These are phyloP conservation scores for Micronycteris hirsuta DNA, from an alignment of 2,113 vertebrate genomes.

Conservation along the genomic window DNA sequence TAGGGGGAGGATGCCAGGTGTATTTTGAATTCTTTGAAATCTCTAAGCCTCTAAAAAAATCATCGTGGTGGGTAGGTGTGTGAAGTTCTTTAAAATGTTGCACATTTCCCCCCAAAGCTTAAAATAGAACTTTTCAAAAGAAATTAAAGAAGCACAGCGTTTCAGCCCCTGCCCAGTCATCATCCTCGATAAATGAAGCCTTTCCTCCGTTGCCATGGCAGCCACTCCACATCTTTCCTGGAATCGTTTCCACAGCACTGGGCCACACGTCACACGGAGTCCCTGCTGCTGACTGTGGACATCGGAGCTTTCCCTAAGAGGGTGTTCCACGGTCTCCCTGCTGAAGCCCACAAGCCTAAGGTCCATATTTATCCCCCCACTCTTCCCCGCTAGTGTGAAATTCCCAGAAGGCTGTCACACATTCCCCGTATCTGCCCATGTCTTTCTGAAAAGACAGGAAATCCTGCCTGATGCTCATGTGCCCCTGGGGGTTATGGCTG, in stretches of 20 bases:
- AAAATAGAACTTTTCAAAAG: constrained; percentile 67
- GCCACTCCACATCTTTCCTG: too few species aligned
- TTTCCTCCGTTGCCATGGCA: not conserved
- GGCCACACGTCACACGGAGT: not conserved
- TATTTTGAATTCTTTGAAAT: constrained; percentile 70
- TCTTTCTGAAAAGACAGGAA: not conserved
- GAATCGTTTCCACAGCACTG: not conserved
- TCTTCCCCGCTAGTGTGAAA: not conserved
- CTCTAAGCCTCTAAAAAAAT: constrained; percentile 39
- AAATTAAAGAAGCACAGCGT: not conserved
- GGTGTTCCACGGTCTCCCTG: accelerated
- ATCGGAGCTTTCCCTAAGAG: accelerated
- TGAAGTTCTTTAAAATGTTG: not conserved
- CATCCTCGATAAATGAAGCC: not conserved
- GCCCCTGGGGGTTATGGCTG: not conserved
- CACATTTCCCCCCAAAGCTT: constrained; percentile 2
- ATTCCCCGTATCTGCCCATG: not conserved
- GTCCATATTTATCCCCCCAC: too few species aligned
- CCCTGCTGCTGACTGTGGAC: not conserved
- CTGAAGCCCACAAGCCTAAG: not conserved
- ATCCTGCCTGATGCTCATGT: not conserved
- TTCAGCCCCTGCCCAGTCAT: accelerated
- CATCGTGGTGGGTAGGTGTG: constrained; percentile 42
- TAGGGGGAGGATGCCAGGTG: not conserved
- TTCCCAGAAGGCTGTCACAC: not conserved